These are phyloP conservation scores for Uloborus diversus DNA, from an alignment of 1,140 invertebrate species.

Conservation along the genomic window DNA sequence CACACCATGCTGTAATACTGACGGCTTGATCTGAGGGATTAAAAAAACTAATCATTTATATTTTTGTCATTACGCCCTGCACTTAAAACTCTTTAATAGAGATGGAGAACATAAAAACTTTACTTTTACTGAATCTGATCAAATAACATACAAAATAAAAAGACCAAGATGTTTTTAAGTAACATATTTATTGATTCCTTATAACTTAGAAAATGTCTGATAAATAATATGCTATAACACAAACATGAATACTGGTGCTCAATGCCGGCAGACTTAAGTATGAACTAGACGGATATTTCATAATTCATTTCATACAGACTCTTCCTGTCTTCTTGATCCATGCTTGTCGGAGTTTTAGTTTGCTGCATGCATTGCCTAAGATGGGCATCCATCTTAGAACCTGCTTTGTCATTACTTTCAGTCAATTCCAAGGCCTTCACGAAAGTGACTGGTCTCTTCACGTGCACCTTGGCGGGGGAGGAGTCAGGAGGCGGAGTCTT, in stretches of 20 bases:
- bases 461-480: slow-evolving; percentile 39
- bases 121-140: too few species aligned
- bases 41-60: too few species aligned
- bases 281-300: slow-evolving; percentile 82
- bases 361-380: slow-evolving; percentile 53
- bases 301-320: slow-evolving; percentile 96
- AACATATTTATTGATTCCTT: slow-evolving; percentile 5
- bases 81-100: too few species aligned
- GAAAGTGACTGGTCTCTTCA: slow-evolving; percentile 84
- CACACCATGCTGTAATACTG: too few species aligned
- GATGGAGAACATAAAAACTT: too few species aligned
- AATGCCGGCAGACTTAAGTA: neutral
- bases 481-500: slow-evolving; percentile 58
- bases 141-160: too few species aligned
- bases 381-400: slow-evolving; percentile 49
- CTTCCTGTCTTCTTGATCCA: slow-evolving; percentile 74
- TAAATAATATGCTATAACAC: slow-evolving; percentile 10
- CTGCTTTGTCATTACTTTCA: slow-evolving; percentile 68
- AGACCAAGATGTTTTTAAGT: too few species aligned
- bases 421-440: slow-evolving; percentile 90
- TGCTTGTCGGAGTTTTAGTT: slow-evolving; percentile 41
- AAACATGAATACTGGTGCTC: neutral
- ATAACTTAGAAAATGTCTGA: slow-evolving; percentile 20
- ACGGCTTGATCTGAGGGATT: too few species aligned
- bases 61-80: too few species aligned